These are phyloP conservation scores for Sebastes baramenuke DNA, from an alignment of 2,797 vertebrate species.

Conservation along the genomic window DNA sequence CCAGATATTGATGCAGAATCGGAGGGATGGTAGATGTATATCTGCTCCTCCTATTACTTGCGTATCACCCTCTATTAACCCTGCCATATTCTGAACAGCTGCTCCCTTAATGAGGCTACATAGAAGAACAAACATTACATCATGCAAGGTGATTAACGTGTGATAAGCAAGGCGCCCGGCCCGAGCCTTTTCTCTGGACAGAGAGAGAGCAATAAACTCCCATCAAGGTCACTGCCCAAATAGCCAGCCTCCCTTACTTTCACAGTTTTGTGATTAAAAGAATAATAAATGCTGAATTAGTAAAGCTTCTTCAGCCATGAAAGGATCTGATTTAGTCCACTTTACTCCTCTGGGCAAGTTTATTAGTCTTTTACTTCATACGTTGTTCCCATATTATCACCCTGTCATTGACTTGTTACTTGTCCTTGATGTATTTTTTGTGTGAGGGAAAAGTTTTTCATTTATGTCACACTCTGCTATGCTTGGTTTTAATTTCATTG, in stretches of 20 bases:
- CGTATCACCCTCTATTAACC: slow-evolving; percentile 53
- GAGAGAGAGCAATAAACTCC: slow-evolving; percentile 11
- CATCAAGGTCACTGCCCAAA: slow-evolving; percentile 47
- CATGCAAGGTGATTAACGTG: slow-evolving; percentile 50
- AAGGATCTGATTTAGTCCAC: slow-evolving; percentile 28
- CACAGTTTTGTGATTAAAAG: not conserved
- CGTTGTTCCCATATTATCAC: slow-evolving; percentile 6
- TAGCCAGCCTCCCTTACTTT: not conserved
- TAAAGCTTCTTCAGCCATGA: slow-evolving; percentile 15
- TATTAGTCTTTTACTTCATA: slow-evolving; percentile 26
- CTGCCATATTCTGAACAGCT: slow-evolving; percentile 44
- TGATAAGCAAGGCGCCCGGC: slow-evolving; percentile 16
- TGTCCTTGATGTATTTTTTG: slow-evolving; percentile 14
- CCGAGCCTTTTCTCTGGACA: slow-evolving; percentile 6
- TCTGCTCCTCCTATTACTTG: slow-evolving; percentile 21
- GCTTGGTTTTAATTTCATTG: not conserved
- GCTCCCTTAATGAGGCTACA: slow-evolving; percentile 49
- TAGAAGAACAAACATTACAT: slow-evolving; percentile 59
- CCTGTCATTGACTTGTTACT: not conserved
- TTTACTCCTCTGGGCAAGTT: not conserved
- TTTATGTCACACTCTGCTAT: not conserved
- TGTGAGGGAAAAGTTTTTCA: not conserved
- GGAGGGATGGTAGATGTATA: slow-evolving; percentile 38
- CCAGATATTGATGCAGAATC: slow-evolving; percentile 56
- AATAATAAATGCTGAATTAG: not conserved